Percentiles rank a stretch among this genome's conserved stretches.
phyloP scores from a whole-genome alignment of 2,797 vertebrate genomes.

The Sebastolobus alascanus region DNA sequence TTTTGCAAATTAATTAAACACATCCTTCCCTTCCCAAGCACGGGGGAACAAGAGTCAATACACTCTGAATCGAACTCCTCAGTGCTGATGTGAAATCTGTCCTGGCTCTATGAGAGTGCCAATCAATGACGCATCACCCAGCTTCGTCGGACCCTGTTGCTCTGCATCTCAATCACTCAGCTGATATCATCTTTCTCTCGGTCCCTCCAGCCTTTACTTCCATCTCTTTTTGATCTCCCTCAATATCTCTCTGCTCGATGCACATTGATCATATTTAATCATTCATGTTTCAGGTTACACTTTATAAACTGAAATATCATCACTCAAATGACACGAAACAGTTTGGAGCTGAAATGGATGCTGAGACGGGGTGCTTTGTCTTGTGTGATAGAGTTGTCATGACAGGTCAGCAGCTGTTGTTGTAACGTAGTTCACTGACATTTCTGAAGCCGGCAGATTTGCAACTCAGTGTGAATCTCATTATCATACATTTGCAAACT shows the following conservation, averaged over 20 bases:
- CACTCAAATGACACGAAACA: slow-evolving; percentile 29
- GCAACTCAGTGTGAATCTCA: slow-evolving; percentile 70
- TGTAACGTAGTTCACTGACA: slow-evolving; percentile 49
- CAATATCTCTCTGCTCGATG: slow-evolving; percentile 33
- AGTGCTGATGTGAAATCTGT: slow-evolving; percentile 65
- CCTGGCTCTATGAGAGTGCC: slow-evolving; percentile 55
- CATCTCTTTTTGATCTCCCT: slow-evolving; percentile 51
- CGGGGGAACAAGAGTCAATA: slow-evolving; percentile 65
- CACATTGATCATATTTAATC: slow-evolving; percentile 57
- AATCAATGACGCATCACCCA: slow-evolving; percentile 76
- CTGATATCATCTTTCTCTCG: slow-evolving; percentile 56
- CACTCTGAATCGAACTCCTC: slow-evolving; percentile 63
- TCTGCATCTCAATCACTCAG: slow-evolving; percentile 66
- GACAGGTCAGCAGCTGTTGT: slow-evolving; percentile 69
- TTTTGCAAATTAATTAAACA: slow-evolving; percentile 78
- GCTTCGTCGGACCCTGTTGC: slow-evolving; percentile 47
- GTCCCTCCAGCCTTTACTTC: slow-evolving; percentile 38
- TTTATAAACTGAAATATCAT: slow-evolving; percentile 47
- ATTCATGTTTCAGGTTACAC: slow-evolving; percentile 41
- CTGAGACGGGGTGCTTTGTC: slow-evolving; percentile 55
- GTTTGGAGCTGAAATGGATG: slow-evolving; percentile 35
- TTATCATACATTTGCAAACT: slow-evolving; percentile 77
- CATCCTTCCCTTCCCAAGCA: slow-evolving; percentile 45
- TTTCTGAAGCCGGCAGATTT: slow-evolving; percentile 74
- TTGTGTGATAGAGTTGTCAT: slow-evolving; percentile 65